These are phyloP conservation scores for Hyposoter dolosus DNA, from an alignment of 2,888 invertebrate species.

Conservation along the genomic window DNA sequence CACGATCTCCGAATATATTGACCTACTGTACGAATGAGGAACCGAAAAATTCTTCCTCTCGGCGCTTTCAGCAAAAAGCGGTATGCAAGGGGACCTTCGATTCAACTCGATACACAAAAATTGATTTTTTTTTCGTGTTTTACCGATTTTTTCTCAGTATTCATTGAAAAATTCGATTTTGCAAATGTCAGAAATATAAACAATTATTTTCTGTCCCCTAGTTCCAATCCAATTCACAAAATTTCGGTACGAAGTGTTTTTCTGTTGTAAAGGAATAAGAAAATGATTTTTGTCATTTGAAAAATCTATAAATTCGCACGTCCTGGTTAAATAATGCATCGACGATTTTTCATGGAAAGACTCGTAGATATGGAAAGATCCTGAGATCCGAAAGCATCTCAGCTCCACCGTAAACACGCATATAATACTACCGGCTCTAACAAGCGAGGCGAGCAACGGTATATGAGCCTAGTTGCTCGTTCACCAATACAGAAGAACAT, in stretches of 20 bases:
- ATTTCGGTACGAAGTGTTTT: not conserved
- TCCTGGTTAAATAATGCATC: not conserved
- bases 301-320: too few relatives aligned
- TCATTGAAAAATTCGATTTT: not conserved
- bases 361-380: constrained; percentile 22
- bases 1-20: constrained; percentile 69
- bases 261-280: too few relatives aligned
- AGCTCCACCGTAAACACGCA: constrained; percentile 36
- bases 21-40: constrained; percentile 72
- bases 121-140: not conserved
- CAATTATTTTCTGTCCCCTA: not conserved
- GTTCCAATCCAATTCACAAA: not conserved
- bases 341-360: not conserved
- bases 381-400: constrained; percentile 33
- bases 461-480: constrained; percentile 37
- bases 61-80: not conserved
- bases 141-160: not conserved
- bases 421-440: constrained; percentile 37
- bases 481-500: not conserved
- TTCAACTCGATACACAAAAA: not conserved
- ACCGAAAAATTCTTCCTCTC: constrained; percentile 14
- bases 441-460: constrained; percentile 61
- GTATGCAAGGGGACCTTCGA: not conserved
- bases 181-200: not conserved
- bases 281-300: too few relatives aligned